Evolutionary conservation across 2,797 vertebrate genomes (phyloP).

Genomic region (Acropternis orthonyx): DNA sequence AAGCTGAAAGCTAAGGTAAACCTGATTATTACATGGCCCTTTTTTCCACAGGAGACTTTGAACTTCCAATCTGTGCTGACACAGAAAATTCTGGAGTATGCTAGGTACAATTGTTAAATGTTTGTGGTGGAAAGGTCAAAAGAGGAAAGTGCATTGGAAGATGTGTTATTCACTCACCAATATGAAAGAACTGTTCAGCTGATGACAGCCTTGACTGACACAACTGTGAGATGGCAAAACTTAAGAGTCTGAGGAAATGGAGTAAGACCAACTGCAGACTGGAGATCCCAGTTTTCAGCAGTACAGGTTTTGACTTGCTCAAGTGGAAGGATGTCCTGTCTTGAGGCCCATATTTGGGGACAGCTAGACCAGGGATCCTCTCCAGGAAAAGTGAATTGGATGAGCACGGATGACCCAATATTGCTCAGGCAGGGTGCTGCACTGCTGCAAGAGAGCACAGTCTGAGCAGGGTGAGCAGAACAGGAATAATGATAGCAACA

Average conservation of each 20-base stretch:
- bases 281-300: neutral
- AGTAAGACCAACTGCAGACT: neutral
- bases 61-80: neutral
- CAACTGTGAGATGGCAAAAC: neutral
- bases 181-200: neutral
- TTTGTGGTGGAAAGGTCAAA: neutral
- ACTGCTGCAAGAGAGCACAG: neutral
- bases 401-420: neutral
- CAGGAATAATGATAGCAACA: neutral
- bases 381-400: fast-evolving
- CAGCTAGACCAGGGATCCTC: neutral
- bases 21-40: neutral
- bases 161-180: neutral
- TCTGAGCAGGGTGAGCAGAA: neutral
- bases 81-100: neutral
- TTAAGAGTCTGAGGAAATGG: neutral
- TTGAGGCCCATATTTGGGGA: neutral
- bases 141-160: neutral
- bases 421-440: neutral
- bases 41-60: neutral
- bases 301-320: neutral
- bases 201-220: neutral
- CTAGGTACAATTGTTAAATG: neutral
- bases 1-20: neutral
- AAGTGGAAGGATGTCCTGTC: neutral